A percentile compares a stretch with the other conserved stretches of the same genome.
These are phyloP conservation scores for Cryptotermes secundus DNA, from an alignment of 1,140 invertebrate species.

Conservation along the genomic window DNA sequence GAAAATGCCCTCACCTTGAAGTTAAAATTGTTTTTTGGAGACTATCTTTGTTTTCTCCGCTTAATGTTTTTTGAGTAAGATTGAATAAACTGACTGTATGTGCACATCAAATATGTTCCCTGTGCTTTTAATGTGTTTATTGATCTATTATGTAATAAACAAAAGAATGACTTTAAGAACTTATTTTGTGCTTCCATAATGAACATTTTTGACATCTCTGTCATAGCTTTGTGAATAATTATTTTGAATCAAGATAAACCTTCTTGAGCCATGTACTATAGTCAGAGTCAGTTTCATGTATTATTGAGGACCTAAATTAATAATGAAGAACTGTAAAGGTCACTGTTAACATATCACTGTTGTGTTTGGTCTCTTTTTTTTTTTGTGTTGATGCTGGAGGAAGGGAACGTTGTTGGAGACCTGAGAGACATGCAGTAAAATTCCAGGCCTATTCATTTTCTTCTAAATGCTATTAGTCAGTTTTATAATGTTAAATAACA, in stretches of 20 bases:
- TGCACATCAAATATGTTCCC: not conserved
- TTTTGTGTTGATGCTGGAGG: not conserved
- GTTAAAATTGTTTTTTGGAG: constrained; percentile 1
- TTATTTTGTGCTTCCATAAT: not conserved
- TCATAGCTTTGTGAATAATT: not conserved
- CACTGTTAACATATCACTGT: not conserved
- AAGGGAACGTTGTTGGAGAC: not conserved
- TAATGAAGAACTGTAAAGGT: not conserved
- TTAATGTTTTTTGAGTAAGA: not conserved
- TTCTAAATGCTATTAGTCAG: not conserved
- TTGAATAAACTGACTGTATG: too few relatives aligned
- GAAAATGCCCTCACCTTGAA: not conserved
- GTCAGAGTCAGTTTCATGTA: not conserved
- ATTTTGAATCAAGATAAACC: not conserved
- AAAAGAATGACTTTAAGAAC: not conserved
- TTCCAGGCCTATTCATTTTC: not conserved
- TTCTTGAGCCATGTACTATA: not conserved
- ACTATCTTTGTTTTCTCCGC: not conserved
- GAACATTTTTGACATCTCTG: not conserved
- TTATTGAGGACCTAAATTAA: not conserved
- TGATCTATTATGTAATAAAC: not conserved
- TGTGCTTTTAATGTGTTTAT: not conserved
- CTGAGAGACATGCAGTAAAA: not conserved
- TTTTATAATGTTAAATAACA: not conserved
- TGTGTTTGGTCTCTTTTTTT: not conserved